Evolutionary conservation across 2,888 invertebrate species (phyloP), one percentile per base, ranked within the genome.

Genomic region (Thysanoteuthis rhombus): DNA sequence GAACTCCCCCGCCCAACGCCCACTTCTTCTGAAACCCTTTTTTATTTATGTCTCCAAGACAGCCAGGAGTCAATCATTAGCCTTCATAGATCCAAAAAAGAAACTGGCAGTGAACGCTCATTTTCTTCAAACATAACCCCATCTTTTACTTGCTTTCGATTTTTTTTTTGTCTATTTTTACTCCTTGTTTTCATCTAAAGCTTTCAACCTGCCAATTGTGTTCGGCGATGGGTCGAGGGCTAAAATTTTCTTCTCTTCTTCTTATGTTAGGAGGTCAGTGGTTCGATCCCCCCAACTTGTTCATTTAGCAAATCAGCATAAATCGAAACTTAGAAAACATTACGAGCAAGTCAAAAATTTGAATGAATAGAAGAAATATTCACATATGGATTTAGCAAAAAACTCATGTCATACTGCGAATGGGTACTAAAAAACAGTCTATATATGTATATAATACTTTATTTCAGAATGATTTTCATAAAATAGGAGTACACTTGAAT

Each of bases 1-100:
- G 36, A 75, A 10, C 8, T 1, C 2, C 75, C 19, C 10, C 12
- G 6, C 2, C n/a, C n/a, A 16, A 6, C 36, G 25, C n/a, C 3
- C 12, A 19, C n/a, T 12, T 58, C 58, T 58, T 19, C 75, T 10
- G 0, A 75, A 75, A 75, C n/a, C n/a, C n/a, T 16, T n/a, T 1
- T 75, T 75, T 75, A 75, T 75, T 75, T 75, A 75, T n/a, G 75
- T 75, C n/a, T 75, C n/a, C 52, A n/a, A 75, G 75, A 75, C 75
- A 32, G 75, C 3, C 25, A 16, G 75, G 75, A n/a, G 75, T 75
- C n/a, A 75, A 3, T 36, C 75, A n/a, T 36, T 75, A 75, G 75
- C 75, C n/a, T 36, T 12, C 75, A n/a, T 36, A n/a, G n/a, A n/a
- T 75, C n/a, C n/a, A n/a, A 75, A n/a, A 75, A 75, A n/a, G n/a